These are phyloP conservation scores for Meriones psammophilus DNA, from an alignment of 2,797 vertebrate genomes.

Conservation along the genomic window DNA sequence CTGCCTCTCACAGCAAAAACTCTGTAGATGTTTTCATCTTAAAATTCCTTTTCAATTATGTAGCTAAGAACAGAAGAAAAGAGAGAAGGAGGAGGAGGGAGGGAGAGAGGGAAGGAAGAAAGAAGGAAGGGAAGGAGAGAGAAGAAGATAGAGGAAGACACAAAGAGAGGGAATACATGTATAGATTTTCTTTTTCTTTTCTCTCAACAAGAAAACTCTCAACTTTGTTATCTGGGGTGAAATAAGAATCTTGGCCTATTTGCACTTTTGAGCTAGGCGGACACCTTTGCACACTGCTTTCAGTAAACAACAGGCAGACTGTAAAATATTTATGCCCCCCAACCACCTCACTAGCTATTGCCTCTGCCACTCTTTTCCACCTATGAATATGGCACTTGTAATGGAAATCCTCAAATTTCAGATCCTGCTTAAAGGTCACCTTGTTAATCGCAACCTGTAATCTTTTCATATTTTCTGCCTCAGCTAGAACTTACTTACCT, in stretches of 20 bases:
- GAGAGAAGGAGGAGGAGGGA: not conserved
- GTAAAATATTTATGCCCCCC: conserved; percentile 1
- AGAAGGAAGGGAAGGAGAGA: not conserved
- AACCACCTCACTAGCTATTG: not conserved
- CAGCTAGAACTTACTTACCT: not conserved
- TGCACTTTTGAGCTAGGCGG: conserved; percentile 1
- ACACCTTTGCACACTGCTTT: not conserved
- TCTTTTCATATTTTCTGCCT: not conserved
- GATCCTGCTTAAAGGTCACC: not conserved
- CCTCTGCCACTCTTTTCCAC: not conserved
- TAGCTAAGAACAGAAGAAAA: conserved; percentile 12
- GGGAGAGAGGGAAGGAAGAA: fast-evolving
- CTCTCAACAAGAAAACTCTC: not conserved
- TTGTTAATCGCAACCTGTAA: not conserved
- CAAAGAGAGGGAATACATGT: not conserved
- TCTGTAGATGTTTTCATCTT: not conserved
- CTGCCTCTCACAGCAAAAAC: not conserved
- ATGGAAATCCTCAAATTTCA: not conserved
- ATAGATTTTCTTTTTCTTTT: not conserved
- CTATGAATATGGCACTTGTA: not conserved
- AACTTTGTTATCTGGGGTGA: not conserved
- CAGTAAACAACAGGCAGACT: not conserved
- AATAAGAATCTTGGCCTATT: not conserved
- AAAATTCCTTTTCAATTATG: not conserved
- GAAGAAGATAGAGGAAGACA: not conserved